Conservation (phyloP, 2,888 invertebrate species). For the Acrocera orbiculus region DNA sequence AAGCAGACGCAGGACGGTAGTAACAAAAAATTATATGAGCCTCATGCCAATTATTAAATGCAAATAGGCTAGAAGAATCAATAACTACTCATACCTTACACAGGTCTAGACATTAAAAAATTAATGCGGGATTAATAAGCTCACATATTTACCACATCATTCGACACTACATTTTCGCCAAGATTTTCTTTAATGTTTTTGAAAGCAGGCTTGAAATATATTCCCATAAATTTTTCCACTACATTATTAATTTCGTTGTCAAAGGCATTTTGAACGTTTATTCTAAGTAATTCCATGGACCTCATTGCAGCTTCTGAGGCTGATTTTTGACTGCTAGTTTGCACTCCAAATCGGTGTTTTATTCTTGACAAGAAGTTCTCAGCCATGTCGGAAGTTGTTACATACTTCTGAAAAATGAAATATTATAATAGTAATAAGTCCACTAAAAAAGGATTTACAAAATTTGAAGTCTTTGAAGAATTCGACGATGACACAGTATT, state of each 20-base stretch:
- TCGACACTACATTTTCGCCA: constrained; percentile 37
- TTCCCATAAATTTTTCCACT: constrained; percentile 42
- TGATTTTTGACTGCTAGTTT: constrained; percentile 18
- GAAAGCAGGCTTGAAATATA: constrained; percentile 42
- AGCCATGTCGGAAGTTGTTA: constrained; percentile 27
- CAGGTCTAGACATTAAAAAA: too few species aligned
- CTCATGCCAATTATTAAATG: too few species aligned
- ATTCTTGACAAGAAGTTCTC: constrained; percentile 24
- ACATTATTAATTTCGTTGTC: constrained; percentile 42
- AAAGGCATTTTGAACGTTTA: constrained; percentile 40
- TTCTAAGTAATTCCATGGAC: constrained; percentile 41
- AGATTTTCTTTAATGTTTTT: constrained; percentile 43
- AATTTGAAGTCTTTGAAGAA: constrained; percentile 4
- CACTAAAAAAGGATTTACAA: background rate
- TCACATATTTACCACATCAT: constrained; percentile 34
- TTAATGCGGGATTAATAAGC: too few species aligned
- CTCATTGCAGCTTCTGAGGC: constrained; percentile 26
- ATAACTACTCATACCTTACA: too few species aligned
- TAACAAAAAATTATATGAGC: too few species aligned
- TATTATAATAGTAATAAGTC: background rate
- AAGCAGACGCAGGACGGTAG: too few species aligned
- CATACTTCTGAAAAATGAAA: constrained; percentile 19
- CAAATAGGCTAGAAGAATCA: too few species aligned
- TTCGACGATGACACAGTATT: constrained; percentile 20
- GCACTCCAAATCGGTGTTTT: constrained; percentile 22